These are phyloP conservation scores for Sebastes vulpes DNA, from an alignment of 2,797 vertebrate genomes.

Conservation along the genomic window DNA sequence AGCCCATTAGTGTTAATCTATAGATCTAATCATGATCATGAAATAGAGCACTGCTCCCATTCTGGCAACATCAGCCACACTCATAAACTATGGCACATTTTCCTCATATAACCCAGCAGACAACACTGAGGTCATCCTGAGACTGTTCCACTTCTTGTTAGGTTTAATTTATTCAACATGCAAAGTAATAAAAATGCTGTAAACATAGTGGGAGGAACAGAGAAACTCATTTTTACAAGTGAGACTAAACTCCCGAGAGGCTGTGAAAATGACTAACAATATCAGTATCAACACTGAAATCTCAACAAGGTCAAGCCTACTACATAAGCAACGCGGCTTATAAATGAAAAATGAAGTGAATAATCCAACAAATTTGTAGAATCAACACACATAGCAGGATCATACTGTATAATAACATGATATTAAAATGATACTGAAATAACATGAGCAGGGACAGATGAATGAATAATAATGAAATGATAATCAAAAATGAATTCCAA, in stretches of 20 bases:
- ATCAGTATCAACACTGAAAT: constrained; percentile 26
- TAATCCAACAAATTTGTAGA: not conserved
- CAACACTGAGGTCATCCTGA: constrained; percentile 20
- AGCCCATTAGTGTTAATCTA: constrained; percentile 74
- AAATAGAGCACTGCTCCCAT: constrained; percentile 52
- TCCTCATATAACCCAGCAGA: constrained; percentile 27
- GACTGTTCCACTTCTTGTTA: constrained; percentile 25
- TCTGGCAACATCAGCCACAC: constrained; percentile 5
- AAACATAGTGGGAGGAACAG: not conserved
- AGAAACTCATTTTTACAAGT: constrained; percentile 10
- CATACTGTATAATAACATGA: not conserved
- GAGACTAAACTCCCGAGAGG: constrained; percentile 4
- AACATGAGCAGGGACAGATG: not conserved
- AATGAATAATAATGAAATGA: constrained; percentile 19
- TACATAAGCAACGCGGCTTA: not conserved
- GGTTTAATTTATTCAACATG: constrained; percentile 28
- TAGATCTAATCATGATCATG: constrained; percentile 58
- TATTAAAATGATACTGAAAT: constrained; percentile 1
- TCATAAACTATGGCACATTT: constrained; percentile 49
- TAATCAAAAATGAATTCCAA: constrained; percentile 32
- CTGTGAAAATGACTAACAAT: constrained; percentile 7
- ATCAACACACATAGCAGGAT: not conserved
- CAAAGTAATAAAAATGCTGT: not conserved
- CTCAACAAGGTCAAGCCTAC: constrained; percentile 17
- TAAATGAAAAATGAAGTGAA: not conserved